Evolutionary conservation across 2,888 invertebrate genomes (phyloP), one percentile per base, ranked within the genome.

Genomic region (Agapetus fuscipes): DNA sequence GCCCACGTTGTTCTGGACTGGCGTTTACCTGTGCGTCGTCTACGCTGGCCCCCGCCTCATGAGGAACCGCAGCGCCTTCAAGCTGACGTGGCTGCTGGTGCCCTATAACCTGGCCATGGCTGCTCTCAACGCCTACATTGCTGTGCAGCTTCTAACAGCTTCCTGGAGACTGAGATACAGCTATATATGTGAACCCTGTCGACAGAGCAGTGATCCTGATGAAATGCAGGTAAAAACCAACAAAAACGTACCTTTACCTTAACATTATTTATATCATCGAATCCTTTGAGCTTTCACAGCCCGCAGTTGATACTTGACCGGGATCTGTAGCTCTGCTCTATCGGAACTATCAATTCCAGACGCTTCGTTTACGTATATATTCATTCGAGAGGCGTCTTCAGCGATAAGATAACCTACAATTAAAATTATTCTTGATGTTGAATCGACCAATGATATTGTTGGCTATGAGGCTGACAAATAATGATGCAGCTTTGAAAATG

Each of bases 61-160:
- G 91, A 75, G 73, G 56, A 72, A 81, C 48, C 69, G 84, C 43
- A 73, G 75, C 55, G 83, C 93, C 0, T 80, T 86, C 53, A 71
- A 81, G 50, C 61, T 94, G 31, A 80, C 79, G 13, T 77, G 77
- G 73, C 60, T 83, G 2, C 67, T 94, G 47, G 77, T 94, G 38
- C 78, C 82, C 3, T 93, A 94, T 59, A 94, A 94, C 62, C 62
- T 91, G 45, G 73, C 78, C 1, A 84, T 93, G 80, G 85, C 89
- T 3, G 66, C 66, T 1, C 66, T 94, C 32, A 94, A 93, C 57
- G 74, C 78, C 3, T 88, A 87, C 55, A 94, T 94, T 57, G 83
- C 84, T 36, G 60, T 79, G 43, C 82, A 90, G 68, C 56, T 86
- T 41, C 62, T 85, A 3, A 73, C 80, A 12, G 83, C 84, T 2